Percentiles rank a stretch among this genome's conserved stretches.
These are phyloP conservation scores for Enteromius afrohamiltoni DNA, from an alignment of 2,797 vertebrate genomes.

Conservation along the genomic window DNA sequence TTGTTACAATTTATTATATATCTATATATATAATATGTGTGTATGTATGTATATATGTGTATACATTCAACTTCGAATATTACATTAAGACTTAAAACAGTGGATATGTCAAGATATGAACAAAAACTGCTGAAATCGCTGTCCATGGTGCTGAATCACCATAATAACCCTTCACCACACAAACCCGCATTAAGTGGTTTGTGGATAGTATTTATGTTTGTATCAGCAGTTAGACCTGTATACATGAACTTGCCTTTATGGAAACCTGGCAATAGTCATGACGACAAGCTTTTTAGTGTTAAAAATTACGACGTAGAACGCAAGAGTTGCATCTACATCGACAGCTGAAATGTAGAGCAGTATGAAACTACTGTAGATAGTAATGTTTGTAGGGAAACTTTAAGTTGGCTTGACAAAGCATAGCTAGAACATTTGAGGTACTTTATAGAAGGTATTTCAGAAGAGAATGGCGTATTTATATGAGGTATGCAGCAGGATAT, in stretches of 20 bases:
- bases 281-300: neutral
- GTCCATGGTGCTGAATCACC: slow-evolving; percentile 25
- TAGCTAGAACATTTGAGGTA: too few species aligned
- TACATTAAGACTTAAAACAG: neutral
- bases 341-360: slow-evolving; percentile 12
- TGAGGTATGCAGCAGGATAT: too few species aligned
- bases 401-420: too few species aligned
- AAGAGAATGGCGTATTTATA: too few species aligned
- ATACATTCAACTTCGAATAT: neutral
- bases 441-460: too few species aligned
- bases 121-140: neutral
- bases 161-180: neutral
- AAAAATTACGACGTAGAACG: neutral
- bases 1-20: too few species aligned
- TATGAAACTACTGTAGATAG: neutral
- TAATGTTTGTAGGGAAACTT: too few species aligned
- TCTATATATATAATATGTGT: too few species aligned
- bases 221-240: neutral
- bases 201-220: neutral
- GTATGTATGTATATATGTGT: neutral
- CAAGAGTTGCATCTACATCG: slow-evolving; percentile 1
- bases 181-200: neutral
- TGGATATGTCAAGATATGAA: neutral
- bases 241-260: neutral
- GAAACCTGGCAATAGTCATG: neutral